Evolutionary conservation across 2,888 invertebrate genomes (phyloP).

Genomic region (Gerris lacustris): DNA sequence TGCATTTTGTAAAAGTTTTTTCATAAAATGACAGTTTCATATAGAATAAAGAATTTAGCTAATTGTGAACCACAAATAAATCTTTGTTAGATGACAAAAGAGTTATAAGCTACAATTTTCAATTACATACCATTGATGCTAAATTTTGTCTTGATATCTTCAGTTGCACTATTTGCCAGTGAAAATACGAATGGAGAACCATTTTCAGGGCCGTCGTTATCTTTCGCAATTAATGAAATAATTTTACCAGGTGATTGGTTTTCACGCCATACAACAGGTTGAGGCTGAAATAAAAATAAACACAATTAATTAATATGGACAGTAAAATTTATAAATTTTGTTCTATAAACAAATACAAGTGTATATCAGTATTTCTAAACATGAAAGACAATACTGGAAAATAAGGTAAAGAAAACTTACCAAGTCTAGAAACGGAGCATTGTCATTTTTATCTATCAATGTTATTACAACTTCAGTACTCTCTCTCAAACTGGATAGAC

Average conservation of each 20-base stretch:
- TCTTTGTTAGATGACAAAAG: no score
- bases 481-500: conserved; percentile 44
- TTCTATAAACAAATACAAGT: no score
- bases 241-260: conserved; percentile 57
- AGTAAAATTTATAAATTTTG: no score
- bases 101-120: no score
- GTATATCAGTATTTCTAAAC: no score
- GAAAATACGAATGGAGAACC: conserved; percentile 73
- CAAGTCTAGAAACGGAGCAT: conserved; percentile 75
- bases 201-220: conserved; percentile 68
- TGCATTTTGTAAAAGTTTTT: no score
- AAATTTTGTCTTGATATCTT: conserved; percentile 59
- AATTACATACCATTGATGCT: conserved; percentile 46
- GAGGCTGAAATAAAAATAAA: conserved; percentile 40
- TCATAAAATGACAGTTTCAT: neutral
- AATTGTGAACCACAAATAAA: no score
- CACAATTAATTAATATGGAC: no score
- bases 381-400: no score
- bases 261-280: conserved; percentile 75
- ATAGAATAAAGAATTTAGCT: no score
- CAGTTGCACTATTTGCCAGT: conserved; percentile 51
- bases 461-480: conserved; percentile 53
- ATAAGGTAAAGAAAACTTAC: conserved; percentile 33
- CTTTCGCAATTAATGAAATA: conserved; percentile 55
- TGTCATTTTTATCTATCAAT: conserved; percentile 79